Percentiles rank a stretch among this genome's conserved stretches.
These are phyloP conservation scores for Coelopa pilipes DNA, from an alignment of 2,888 invertebrate genomes.

Conservation along the genomic window DNA sequence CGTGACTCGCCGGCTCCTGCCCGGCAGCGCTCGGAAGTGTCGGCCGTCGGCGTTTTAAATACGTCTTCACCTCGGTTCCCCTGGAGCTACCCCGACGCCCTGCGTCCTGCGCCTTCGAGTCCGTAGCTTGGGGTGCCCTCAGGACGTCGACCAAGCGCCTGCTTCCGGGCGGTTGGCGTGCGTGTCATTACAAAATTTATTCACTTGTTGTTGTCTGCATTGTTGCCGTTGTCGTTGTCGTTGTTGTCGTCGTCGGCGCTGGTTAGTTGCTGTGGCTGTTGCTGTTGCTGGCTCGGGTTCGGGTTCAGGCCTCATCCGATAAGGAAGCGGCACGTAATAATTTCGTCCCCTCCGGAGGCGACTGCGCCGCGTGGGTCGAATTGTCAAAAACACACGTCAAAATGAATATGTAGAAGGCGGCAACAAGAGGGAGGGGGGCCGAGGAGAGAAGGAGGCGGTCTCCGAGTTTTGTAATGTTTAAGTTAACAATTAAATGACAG, in stretches of 20 bases:
- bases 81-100: background rate
- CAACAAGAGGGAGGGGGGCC: background rate
- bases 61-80: background rate
- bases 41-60: conserved; percentile 30
- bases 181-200: conserved; percentile 24
- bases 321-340: conserved; percentile 26
- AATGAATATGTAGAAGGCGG: conserved; percentile 13
- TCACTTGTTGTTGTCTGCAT: background rate
- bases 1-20: conserved; percentile 31
- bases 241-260: background rate
- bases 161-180: conserved; percentile 20
- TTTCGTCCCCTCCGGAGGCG: background rate
- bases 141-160: conserved; percentile 24
- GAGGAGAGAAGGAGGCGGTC: conserved; percentile 15
- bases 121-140: conserved; percentile 8
- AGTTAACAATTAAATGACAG: conserved; percentile 29
- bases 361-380: no score
- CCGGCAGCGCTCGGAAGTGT: conserved; percentile 22
- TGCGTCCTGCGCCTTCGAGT: no score
- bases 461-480: conserved; percentile 30
- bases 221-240: conserved; percentile 3
- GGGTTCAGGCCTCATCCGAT: conserved; percentile 15
- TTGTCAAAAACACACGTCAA: conserved; percentile 10
- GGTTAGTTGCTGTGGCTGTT: conserved; percentile 1
- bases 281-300: no score